Conservation (phyloP, 2,113 vertebrate genomes). For the Suricata suricatta region DNA sequence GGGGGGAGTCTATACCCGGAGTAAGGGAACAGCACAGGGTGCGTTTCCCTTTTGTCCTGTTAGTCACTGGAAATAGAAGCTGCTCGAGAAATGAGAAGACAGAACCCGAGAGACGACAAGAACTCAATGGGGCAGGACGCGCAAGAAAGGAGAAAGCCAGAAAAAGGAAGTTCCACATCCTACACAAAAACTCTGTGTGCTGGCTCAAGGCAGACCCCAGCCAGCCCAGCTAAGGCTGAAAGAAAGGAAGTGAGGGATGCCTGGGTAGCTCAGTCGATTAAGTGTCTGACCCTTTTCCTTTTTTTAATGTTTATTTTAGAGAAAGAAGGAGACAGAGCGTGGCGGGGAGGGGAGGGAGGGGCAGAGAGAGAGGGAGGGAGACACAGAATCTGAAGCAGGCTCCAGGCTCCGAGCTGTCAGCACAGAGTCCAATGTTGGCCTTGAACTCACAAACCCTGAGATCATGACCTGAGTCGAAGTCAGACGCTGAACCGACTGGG, state of each 20-base stretch:
- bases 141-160: not conserved
- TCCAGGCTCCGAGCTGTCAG: no score
- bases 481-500: no score
- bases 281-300: no score
- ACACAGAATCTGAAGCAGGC: no score
- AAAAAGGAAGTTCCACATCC: not conserved
- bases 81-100: not conserved
- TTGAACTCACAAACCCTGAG: no score
- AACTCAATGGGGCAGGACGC: not conserved
- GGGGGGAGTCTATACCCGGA: not conserved
- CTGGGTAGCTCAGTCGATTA: no score
- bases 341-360: no score
- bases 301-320: no score
- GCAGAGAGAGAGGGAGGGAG: no score
- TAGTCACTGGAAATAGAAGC: not conserved
- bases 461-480: no score
- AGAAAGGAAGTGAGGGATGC: not conserved
- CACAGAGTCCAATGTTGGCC: no score
- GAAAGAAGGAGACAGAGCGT: no score
- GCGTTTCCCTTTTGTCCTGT: not conserved
- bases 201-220: not conserved
- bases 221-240: not conserved
- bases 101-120: not conserved
- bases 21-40: not conserved
- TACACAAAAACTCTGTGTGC: not conserved